Evolutionary conservation across 92 coral and sea anemone species (phyloP), one percentile per base, ranked within the genome.

Genomic region (Anthopleura xanthogrammica): DNA sequence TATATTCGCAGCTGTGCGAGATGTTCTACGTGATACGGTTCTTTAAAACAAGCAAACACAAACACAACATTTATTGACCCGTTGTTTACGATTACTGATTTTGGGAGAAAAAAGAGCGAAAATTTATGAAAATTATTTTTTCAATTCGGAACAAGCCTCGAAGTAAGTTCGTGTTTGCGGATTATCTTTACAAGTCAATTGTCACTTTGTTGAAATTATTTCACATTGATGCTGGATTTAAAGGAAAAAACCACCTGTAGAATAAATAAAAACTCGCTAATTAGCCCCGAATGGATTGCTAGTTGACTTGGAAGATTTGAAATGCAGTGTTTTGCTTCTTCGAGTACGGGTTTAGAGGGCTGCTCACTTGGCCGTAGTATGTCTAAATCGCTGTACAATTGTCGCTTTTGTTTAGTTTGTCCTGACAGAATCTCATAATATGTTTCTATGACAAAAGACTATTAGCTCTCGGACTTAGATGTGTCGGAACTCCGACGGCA

Each of bases 361-460:
- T 81, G 84, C 84, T 81, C 84, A 81, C 84, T 81, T 81, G 77
- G 29, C 56, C 74, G 52, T 81, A 40, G 64, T 80, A 76, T 80
- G 83, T 24, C 75, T 13, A 60, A 39, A 43, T 64, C 58, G 43
- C n/a, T 39, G 65, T 12, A 75, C 55, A 68, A 29, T 68, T 81
- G 60, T 12, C 52, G 16, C 71, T 42, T 22, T 81, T 81, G 77
- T 81, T 81, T 71, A 72, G 29, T 68, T 20, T 81, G 23, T 41
- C 19, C 83, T 81, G 78, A 68, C 84, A 81, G 39, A 23, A 19
- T 70, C 66, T 48, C 52, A 64, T 68, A 81, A 81, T 60, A 77
- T 52, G 88, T 85, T 85, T 68, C 88, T 77, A 85, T 70, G 88
- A 85, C 88, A 85, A 85, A 85, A 56, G 78, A 24, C 52, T 68